A percentile compares a stretch with the other conserved stretches of the same genome.
Evolutionary conservation across 2,797 vertebrate species (phyloP).

Genomic region (Hozukius guyotensis): DNA sequence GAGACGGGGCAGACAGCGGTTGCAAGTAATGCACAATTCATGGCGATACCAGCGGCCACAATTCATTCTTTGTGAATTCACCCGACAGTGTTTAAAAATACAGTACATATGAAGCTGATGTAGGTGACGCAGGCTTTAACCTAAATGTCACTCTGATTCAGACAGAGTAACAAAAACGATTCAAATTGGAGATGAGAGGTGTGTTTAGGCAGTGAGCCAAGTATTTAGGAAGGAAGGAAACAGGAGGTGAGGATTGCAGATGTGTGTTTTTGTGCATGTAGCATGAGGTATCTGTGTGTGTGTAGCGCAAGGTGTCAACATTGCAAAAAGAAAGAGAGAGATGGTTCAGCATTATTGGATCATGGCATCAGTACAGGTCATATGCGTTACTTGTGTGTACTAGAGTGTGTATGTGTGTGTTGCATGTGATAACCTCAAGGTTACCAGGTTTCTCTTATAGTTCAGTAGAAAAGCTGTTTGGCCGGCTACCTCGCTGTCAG

Average conservation of each 20-base stretch:
- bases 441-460: conserved; percentile 12
- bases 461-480: conserved; percentile 24
- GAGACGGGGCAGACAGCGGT: neutral
- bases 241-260: conserved; percentile 6
- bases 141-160: conserved; percentile 9
- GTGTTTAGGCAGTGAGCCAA: conserved; percentile 34
- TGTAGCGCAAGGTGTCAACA: neutral
- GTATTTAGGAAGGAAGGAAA: conserved; percentile 26
- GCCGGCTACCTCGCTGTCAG: neutral
- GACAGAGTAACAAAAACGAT: conserved; percentile 6
- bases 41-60: neutral
- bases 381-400: neutral
- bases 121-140: neutral
- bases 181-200: conserved; percentile 40
- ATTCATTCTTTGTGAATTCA: neutral
- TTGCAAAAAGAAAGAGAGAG: neutral
- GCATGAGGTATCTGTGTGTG: neutral
- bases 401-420: neutral
- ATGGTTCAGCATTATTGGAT: conserved; percentile 32
- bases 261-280: neutral
- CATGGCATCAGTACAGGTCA: conserved; percentile 8
- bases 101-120: neutral
- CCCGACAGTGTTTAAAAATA: neutral
- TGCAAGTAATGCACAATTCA: neutral
- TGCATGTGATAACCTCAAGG: conserved; percentile 39